Evolutionary conservation across 2,888 invertebrate species (phyloP).

Genomic region (Teleogryllus oceanicus): DNA sequence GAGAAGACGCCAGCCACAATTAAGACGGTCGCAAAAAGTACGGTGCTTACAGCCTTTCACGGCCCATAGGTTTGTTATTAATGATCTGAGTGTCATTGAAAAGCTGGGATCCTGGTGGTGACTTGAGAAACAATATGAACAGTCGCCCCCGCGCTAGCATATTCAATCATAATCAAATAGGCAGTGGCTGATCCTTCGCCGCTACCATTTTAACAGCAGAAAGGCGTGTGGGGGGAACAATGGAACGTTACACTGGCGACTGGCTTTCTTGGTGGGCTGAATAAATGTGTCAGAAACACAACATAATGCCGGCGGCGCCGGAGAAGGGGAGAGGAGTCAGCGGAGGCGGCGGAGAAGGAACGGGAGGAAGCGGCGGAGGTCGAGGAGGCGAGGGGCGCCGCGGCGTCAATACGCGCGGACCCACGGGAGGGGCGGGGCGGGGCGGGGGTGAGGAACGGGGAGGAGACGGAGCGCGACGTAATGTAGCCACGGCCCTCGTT

Average conservation of each 20-base stretch:
- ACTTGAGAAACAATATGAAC: constrained; percentile 28
- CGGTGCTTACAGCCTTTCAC: constrained; percentile 22
- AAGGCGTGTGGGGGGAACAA: constrained; percentile 30
- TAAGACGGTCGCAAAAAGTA: constrained; percentile 25
- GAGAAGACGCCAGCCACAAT: constrained; percentile 22
- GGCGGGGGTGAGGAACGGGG: too few species aligned
- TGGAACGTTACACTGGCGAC: constrained; percentile 30
- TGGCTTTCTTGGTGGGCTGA: constrained; percentile 4
- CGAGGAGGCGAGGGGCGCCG: not conserved
- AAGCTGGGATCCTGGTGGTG: constrained; percentile 24
- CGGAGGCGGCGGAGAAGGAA: constrained; percentile 18
- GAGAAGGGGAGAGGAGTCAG: not conserved
- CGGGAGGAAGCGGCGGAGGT: constrained; percentile 18
- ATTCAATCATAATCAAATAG: constrained; percentile 33
- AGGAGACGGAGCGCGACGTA: too few species aligned
- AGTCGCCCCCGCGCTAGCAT: constrained; percentile 27
- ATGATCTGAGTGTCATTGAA: constrained; percentile 28
- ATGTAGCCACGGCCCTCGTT: too few species aligned
- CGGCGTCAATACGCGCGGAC: not conserved
- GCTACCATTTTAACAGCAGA: constrained; percentile 31
- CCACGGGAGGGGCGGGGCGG: not conserved
- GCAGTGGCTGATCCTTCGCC: constrained; percentile 21
- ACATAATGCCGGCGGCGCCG: constrained; percentile 27
- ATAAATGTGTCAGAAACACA: constrained; percentile 18
- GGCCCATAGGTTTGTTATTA: constrained; percentile 29